Evolutionary conservation across 2,888 invertebrate species (phyloP).

Genomic region (Callimorpha dominula): DNA sequence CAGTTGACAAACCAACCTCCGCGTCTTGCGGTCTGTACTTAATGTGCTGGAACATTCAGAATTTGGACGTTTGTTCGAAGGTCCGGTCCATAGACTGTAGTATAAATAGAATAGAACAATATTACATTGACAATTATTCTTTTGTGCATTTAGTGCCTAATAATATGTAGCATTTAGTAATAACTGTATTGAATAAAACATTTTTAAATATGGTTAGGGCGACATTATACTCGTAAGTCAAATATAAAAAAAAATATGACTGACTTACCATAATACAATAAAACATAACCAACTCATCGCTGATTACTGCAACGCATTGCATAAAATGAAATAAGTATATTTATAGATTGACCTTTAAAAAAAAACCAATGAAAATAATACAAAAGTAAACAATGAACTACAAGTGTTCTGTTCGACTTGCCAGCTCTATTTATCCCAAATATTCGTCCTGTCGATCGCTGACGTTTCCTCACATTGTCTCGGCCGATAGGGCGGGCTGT

Average conservation of each 20-base stretch:
- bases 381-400: not conserved
- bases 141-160: too few relatives aligned
- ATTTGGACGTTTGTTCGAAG: conserved; percentile 67
- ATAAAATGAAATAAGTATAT: not conserved
- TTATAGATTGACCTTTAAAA: not conserved
- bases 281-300: too few relatives aligned
- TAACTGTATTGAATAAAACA: too few relatives aligned
- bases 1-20: conserved; percentile 73
- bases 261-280: too few relatives aligned
- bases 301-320: too few relatives aligned
- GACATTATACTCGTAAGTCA: too few relatives aligned
- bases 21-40: conserved; percentile 77
- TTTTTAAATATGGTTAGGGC: too few relatives aligned
- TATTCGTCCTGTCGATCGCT: conserved; percentile 74
- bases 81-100: conserved; percentile 34
- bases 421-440: conserved; percentile 35
- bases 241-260: too few relatives aligned
- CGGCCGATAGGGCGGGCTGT: conserved; percentile 53
- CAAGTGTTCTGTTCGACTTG: conserved; percentile 14
- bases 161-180: too few relatives aligned
- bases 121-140: too few relatives aligned
- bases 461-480: conserved; percentile 81
- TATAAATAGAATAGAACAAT: conserved; percentile 35
- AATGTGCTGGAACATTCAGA: conserved; percentile 83
- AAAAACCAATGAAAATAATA: not conserved